These are phyloP conservation scores for Hylaea fasciaria DNA, from an alignment of 2,888 invertebrate genomes.

Conservation along the genomic window DNA sequence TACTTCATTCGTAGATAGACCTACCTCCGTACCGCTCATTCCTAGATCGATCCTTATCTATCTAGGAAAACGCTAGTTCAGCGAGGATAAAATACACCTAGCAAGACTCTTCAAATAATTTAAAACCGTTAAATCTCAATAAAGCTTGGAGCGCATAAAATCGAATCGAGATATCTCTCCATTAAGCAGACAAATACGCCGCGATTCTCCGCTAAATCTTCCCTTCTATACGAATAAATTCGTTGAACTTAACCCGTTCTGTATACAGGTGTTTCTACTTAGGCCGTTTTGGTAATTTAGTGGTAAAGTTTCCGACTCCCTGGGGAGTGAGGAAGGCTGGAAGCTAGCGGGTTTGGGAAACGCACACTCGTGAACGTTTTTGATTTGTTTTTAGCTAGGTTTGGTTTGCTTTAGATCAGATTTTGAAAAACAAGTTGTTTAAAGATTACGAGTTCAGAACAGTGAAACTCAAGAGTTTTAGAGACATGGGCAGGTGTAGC, in stretches of 20 bases:
- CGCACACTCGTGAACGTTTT: conserved; percentile 8
- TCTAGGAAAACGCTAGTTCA: too few species aligned
- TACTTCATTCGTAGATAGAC: too few species aligned
- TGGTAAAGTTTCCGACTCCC: conserved; percentile 44
- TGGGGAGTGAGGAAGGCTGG: conserved; percentile 3
- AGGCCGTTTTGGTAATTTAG: conserved; percentile 54
- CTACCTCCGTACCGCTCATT: too few species aligned
- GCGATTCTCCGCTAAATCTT: conserved; percentile 35
- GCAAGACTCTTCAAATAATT: conserved; percentile 11
- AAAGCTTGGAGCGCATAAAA: conserved; percentile 31
- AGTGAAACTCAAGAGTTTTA: too few species aligned
- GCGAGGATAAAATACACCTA: neutral
- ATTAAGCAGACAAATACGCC: conserved; percentile 40
- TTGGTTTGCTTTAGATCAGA: too few species aligned
- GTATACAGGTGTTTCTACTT: conserved; percentile 43
- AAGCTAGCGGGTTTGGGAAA: conserved; percentile 3
- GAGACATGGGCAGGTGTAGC: too few species aligned
- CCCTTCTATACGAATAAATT: conserved; percentile 37
- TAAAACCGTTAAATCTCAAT: conserved; percentile 33
- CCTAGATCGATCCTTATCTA: too few species aligned
- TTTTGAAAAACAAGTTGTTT: too few species aligned
- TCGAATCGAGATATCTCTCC: conserved; percentile 38
- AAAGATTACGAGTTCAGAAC: too few species aligned
- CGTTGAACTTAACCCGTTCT: conserved; percentile 38
- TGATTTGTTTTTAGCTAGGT: neutral